A percentile compares a stretch with the other conserved stretches of the same genome.
phyloP scores from a whole-genome alignment of 2,797 vertebrate species.

The Poliocrania exsul region DNA sequence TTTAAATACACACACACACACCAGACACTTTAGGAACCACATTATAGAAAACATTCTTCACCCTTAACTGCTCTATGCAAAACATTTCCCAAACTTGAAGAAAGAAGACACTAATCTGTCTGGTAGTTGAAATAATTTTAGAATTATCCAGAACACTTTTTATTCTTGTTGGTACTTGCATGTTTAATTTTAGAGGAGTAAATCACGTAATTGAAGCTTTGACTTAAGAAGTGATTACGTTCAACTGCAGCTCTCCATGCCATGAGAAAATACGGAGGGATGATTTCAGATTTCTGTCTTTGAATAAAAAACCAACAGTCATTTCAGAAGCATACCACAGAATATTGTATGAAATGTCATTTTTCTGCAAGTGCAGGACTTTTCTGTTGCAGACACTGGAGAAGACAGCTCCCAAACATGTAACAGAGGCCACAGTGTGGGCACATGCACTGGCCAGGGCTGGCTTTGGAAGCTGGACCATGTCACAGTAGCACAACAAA shows the following conservation, averaged over 20 bases:
- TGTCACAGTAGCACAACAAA: background rate
- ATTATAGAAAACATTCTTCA: background rate
- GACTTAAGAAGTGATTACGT: slow-evolving; percentile 43
- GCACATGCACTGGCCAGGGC: background rate
- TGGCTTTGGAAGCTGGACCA: background rate
- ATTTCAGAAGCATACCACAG: background rate
- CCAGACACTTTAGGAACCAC: background rate
- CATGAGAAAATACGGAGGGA: background rate
- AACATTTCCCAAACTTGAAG: background rate
- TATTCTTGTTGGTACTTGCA: slow-evolving; percentile 38
- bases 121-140: slow-evolving; percentile 24
- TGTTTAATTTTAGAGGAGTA: slow-evolving; percentile 61
- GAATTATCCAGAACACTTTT: slow-evolving; percentile 42
- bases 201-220: slow-evolving; percentile 57
- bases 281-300: background rate
- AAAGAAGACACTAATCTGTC: background rate
- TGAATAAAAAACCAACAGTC: background rate
- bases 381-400: background rate
- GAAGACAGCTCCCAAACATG: background rate
- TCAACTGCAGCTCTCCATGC: background rate
- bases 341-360: background rate
- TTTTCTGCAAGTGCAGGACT: background rate
- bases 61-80: background rate
- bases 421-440: background rate
- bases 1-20: background rate